These are phyloP conservation scores for Oryzias celebensis DNA, from an alignment of 2,113 vertebrate species.

Conservation along the genomic window DNA sequence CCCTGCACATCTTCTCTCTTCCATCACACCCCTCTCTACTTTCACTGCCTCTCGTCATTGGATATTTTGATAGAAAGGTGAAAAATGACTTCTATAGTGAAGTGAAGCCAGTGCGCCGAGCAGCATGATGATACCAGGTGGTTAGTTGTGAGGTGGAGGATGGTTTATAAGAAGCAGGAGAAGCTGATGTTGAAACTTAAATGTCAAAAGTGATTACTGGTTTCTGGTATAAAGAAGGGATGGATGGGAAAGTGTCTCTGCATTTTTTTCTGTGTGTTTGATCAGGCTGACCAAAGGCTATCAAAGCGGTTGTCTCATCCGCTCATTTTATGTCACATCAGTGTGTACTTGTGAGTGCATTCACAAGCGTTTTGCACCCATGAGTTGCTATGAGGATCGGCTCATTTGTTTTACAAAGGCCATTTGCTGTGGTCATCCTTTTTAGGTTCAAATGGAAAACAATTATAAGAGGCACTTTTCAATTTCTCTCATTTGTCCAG, in stretches of 20 bases:
- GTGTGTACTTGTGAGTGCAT: neutral
- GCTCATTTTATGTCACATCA: slow-evolving; percentile 26
- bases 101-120: slow-evolving; percentile 63
- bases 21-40: slow-evolving; percentile 9
- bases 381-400: slow-evolving; percentile 21
- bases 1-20: slow-evolving; percentile 49
- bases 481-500: slow-evolving; percentile 52
- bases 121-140: slow-evolving; percentile 61
- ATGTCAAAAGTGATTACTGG: slow-evolving; percentile 64
- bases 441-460: slow-evolving; percentile 49
- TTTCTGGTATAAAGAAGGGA: slow-evolving; percentile 54
- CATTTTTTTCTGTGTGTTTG: neutral
- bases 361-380: slow-evolving; percentile 4
- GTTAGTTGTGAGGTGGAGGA: slow-evolving; percentile 43
- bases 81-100: slow-evolving; percentile 70
- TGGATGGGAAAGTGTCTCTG: slow-evolving; percentile 2
- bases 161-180: slow-evolving; percentile 52
- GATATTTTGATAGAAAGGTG: slow-evolving; percentile 68
- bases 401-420: slow-evolving; percentile 47
- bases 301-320: slow-evolving; percentile 34
- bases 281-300: slow-evolving; percentile 25
- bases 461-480: slow-evolving; percentile 52
- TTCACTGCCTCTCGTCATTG: neutral
- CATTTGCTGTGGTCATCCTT: slow-evolving; percentile 48
- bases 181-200: slow-evolving; percentile 66